phyloP scores from a whole-genome alignment of 2,113 vertebrate species.

The Neodon shergylaensis region DNA sequence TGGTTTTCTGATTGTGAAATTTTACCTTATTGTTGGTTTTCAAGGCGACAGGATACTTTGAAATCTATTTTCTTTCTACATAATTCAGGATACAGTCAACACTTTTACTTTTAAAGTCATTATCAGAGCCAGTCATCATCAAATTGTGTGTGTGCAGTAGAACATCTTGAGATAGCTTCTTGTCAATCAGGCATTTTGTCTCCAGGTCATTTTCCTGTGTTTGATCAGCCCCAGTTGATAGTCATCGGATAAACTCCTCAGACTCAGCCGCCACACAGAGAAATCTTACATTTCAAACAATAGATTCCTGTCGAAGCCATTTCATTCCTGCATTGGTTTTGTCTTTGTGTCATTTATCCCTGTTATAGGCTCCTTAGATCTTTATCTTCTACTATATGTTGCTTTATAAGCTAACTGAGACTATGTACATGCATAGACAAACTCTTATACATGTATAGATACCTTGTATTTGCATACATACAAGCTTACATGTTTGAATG shows the following conservation, averaged over 20 bases:
- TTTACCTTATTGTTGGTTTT: conserved; percentile 26
- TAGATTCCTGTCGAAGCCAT: neutral
- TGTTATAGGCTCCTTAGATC: neutral
- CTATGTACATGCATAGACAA: fast-evolving
- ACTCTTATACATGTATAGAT: neutral
- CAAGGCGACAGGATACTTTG: neutral
- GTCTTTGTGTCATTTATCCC: neutral
- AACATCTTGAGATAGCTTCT: conserved; percentile 49
- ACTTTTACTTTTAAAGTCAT: conserved; percentile 28
- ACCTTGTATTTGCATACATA: neutral
- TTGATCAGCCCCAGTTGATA: conserved; percentile 18
- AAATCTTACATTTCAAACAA: conserved; percentile 20
- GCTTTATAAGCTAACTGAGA: neutral
- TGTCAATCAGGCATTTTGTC: conserved; percentile 56
- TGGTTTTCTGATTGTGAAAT: neutral
- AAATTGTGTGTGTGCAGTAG: neutral
- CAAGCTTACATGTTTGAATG: neutral
- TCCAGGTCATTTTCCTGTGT: conserved; percentile 30
- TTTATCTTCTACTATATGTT: neutral
- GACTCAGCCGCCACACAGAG: neutral
- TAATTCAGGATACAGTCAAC: conserved; percentile 27
- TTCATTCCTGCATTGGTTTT: conserved; percentile 27
- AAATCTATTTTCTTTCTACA: neutral
- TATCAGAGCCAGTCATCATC: conserved; percentile 5
- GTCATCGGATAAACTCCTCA: conserved; percentile 23